A percentile compares a stretch with the other conserved stretches of the same genome.
Conservation (phyloP, 2,888 invertebrate species). For the Trichogramma evanescens region DNA sequence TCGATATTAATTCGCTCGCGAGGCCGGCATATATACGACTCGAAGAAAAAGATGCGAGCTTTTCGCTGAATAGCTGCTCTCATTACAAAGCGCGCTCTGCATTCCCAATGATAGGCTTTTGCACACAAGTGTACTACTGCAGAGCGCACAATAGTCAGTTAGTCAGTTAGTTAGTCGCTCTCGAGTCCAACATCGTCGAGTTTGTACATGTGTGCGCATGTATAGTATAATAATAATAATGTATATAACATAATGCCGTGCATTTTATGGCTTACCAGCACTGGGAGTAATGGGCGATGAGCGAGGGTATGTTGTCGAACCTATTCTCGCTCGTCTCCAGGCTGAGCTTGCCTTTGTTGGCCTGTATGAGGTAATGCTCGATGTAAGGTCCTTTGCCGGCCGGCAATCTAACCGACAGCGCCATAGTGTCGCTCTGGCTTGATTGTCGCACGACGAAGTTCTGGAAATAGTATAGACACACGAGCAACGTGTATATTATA, state of each 20-base stretch:
- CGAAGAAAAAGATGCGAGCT: too few relatives aligned
- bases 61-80: too few relatives aligned
- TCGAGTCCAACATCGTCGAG: too few relatives aligned
- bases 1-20: too few relatives aligned
- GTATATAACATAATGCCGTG: not conserved
- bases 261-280: constrained; percentile 61
- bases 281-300: constrained; percentile 89
- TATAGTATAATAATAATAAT: not conserved
- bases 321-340: constrained; percentile 90
- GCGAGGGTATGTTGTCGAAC: constrained; percentile 85
- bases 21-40: too few relatives aligned
- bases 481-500: too few relatives aligned
- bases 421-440: constrained; percentile 90
- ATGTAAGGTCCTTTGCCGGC: constrained; percentile 84
- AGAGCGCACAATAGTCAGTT: too few relatives aligned
- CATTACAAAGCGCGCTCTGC: too few relatives aligned
- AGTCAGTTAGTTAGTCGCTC: too few relatives aligned
- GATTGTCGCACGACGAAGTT: constrained; percentile 93
- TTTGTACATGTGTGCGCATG: too few relatives aligned
- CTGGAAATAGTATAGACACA: constrained; percentile 49
- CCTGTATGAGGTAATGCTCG: constrained; percentile 93
- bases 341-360: constrained; percentile 70
- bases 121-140: too few relatives aligned
- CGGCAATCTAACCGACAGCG: constrained; percentile 84
- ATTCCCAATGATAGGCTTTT: too few relatives aligned